Base-by-base conservation (phyloP, 2,888 invertebrate species). In the Melanchra persicariae region DNA sequence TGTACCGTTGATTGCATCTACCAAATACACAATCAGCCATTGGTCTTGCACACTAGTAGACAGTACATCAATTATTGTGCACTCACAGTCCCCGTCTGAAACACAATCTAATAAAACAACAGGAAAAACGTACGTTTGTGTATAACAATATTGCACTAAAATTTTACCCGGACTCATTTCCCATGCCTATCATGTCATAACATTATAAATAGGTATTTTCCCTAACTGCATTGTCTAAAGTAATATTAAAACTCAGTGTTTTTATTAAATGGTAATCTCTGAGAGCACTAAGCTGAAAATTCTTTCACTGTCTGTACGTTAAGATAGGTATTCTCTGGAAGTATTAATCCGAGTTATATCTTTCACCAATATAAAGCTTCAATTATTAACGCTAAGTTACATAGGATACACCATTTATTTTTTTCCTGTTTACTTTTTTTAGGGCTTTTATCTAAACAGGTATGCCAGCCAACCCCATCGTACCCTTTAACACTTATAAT, bases 11-110 rank as follows among this genome's bases (percentile, higher is more conserved):
- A 63, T 49, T 54, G 45, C 30, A 30, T 54, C 76, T 71, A 72
- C 62, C 58, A 57, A 63, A 79, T 55, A 55, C 45, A 77, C 55
- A 69, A 75, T 77, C 60, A 79, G 57, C 75, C 71, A 82, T 77
- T 82, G 60, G 76, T 65, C 59, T 70, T 72, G 69, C 64, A 49
- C 43, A 55, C 4, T 47, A 17, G 40, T 24, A 63, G 15, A 34
- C 43, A 57, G 15, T 62, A 67, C 61, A 47, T 51, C 24, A 80
- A 74, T 75, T 71, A 71, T 19, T 55, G 43, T 45, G 26, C 47
- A 63, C 58, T 62, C 52, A 77, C 52, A 69, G 68, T 49, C 62
- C 62, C 47, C 12, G 24, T 66, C 4, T n/a, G 45, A 19, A 61
- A 55, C 24, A 45, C n/a, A 37, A 47, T 47, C 47, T 12, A 61